phyloP scores from a whole-genome alignment of 2,888 invertebrate species.

The Polia nebulosa region DNA sequence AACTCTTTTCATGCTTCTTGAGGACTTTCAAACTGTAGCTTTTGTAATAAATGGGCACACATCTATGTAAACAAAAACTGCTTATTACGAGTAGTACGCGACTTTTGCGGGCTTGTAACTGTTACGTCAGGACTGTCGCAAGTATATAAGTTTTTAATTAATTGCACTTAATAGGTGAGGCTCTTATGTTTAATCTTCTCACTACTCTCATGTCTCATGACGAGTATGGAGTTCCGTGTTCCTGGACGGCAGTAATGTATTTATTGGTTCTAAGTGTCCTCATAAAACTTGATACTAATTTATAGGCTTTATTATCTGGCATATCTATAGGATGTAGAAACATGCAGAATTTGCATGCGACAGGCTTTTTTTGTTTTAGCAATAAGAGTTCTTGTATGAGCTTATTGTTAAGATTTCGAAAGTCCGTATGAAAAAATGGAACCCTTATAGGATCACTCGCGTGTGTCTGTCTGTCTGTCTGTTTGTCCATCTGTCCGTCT shows the following conservation, averaged over 20 bases:
- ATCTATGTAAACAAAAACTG: conserved; percentile 25
- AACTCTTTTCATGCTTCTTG: background rate
- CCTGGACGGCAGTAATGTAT: conserved; percentile 3
- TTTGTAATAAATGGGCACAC: conserved; percentile 21
- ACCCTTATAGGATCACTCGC: no score
- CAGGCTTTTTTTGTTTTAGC: background rate
- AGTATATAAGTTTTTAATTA: conserved; percentile 45
- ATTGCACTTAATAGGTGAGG: conserved; percentile 22
- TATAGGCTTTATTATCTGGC: background rate
- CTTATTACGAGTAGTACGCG: conserved; percentile 16
- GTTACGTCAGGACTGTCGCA: conserved; percentile 39
- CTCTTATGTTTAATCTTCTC: conserved; percentile 27
- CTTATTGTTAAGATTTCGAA: no score
- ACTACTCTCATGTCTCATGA: no score
- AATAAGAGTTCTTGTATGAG: background rate
- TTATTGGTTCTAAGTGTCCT: background rate
- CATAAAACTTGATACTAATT: conserved; percentile 12
- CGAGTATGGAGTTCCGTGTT: conserved; percentile 35
- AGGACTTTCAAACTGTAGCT: background rate
- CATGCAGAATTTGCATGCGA: background rate
- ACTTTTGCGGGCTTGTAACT: conserved; percentile 44
- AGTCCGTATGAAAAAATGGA: no score
- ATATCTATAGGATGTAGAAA: background rate
- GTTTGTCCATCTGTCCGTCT: no score
- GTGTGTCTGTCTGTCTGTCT: no score